Evolutionary conservation across 1,140 invertebrate species (phyloP).

Genomic region (Nomia melanderi): DNA sequence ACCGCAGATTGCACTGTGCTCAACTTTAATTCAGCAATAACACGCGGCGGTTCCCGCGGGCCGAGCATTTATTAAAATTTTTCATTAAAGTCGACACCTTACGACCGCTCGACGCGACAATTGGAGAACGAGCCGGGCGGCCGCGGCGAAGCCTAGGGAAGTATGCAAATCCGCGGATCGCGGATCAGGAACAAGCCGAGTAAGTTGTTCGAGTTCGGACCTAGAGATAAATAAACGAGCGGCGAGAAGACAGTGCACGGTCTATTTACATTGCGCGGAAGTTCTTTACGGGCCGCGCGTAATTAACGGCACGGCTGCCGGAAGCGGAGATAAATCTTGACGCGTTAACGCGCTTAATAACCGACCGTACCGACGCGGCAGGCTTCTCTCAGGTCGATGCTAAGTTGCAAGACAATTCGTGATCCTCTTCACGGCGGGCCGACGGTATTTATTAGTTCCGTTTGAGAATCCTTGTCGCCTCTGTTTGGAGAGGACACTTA

Average conservation of each 20-base stretch:
- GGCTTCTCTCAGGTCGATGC: no score
- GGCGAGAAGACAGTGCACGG: not conserved
- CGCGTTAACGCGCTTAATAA: slow-evolving; percentile 17
- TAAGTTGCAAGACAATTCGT: no score
- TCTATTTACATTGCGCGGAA: not conserved
- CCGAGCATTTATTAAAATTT: no score
- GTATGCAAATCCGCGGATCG: not conserved
- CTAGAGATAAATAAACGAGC: not conserved
- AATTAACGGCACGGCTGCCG: not conserved
- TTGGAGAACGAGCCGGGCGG: not conserved
- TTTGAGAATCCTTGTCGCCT: no score
- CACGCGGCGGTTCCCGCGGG: no score
- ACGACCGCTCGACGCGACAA: not conserved
- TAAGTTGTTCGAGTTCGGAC: not conserved
- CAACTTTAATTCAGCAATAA: no score
- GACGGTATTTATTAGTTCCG: no score
- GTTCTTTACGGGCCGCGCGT: not conserved
- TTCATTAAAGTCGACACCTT: not conserved
- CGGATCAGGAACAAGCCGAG: no score
- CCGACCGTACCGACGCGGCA: no score
- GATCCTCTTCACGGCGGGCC: no score
- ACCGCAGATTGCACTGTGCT: no score
- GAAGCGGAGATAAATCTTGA: slow-evolving; percentile 1
- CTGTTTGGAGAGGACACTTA: no score
- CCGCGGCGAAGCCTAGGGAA: not conserved